Evolutionary conservation across 2,888 invertebrate species (phyloP), one percentile per base, ranked within the genome.

Genomic region (Allygus modestus): DNA sequence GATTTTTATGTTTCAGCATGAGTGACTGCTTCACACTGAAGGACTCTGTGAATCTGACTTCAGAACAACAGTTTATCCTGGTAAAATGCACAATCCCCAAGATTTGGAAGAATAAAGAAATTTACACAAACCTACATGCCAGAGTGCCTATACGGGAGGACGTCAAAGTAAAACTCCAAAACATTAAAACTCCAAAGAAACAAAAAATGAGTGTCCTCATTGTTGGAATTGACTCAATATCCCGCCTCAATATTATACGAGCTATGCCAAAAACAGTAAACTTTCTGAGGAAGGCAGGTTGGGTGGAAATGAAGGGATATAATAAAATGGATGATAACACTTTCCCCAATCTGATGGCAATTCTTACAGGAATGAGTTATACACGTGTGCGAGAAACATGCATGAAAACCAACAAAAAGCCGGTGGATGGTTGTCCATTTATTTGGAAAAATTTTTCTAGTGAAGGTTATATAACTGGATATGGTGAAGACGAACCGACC

Each of bases 311-410:
- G 89, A 92, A 94, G 87, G 97, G 96, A 0, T 97, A 96, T 90
- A 93, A 92, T 87, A 93, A 96, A 93, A 93, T 96, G 86, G 97
- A 94, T 9, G 97, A 97, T 89, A 98, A 98, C 88, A 98, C 97
- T 0, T 97, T 96, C 89, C 97, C 98, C 0, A 98, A 98, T 90
- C 90, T 98, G 79, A 95, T 97, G 93, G 96, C 97, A 0, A 92
- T 96, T 69, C 91, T 96, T 17, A 94, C 95, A 0, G 98, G 97
- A 0, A 92, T 93, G 86, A 93, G 84, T 23, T 75, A 86, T 5
- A 82, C 71, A 0, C 88, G 88, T 65, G 51, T 89, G 41, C 83
- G 82, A 33, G 12, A 46, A 0, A 54, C 61, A 12, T 88, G 88
- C 81, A 88, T 86, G 86, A 85, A 84, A 26, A 82, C 37, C n/a